Evolutionary conservation across 2,797 vertebrate genomes (phyloP).

Genomic region (Platalea minor): DNA sequence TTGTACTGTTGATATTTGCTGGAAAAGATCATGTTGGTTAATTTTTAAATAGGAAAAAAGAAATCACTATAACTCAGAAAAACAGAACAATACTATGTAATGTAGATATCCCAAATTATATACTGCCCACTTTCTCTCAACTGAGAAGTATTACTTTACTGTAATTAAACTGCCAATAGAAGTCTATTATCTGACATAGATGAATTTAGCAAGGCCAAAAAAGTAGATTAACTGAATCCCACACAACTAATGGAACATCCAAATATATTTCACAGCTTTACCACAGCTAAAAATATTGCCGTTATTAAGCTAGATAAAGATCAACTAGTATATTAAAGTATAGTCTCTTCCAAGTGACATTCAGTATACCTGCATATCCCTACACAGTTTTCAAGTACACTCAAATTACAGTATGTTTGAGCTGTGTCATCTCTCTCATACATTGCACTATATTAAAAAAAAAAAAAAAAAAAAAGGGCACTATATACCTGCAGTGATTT

Average conservation of each 20-base stretch:
- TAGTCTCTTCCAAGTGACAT: not conserved
- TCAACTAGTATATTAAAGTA: not conserved
- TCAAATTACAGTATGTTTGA: not conserved
- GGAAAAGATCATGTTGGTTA: conserved; percentile 57
- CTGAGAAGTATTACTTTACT: not conserved
- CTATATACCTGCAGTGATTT: conserved; percentile 95
- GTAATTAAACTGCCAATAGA: conserved; percentile 8
- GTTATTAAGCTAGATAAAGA: not conserved
- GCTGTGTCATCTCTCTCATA: not conserved
- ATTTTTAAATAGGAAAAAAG: conserved; percentile 20
- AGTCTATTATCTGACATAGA: not conserved
- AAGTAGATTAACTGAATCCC: not conserved
- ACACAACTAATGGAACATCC: not conserved
- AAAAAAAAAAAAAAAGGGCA: not conserved
- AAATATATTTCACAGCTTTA: not conserved
- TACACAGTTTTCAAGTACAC: not conserved
- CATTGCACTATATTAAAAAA: not conserved
- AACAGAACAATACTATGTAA: not conserved
- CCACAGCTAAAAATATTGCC: not conserved
- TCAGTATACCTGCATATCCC: not conserved
- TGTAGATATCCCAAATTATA: not conserved
- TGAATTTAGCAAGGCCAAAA: not conserved
- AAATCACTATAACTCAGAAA: conserved; percentile 9
- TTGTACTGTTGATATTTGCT: conserved; percentile 99
- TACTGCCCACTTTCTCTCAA: not conserved